Evolutionary conservation across 2,113 vertebrate species (phyloP), one percentile per base, ranked within the genome.

Genomic region (Conger conger): DNA sequence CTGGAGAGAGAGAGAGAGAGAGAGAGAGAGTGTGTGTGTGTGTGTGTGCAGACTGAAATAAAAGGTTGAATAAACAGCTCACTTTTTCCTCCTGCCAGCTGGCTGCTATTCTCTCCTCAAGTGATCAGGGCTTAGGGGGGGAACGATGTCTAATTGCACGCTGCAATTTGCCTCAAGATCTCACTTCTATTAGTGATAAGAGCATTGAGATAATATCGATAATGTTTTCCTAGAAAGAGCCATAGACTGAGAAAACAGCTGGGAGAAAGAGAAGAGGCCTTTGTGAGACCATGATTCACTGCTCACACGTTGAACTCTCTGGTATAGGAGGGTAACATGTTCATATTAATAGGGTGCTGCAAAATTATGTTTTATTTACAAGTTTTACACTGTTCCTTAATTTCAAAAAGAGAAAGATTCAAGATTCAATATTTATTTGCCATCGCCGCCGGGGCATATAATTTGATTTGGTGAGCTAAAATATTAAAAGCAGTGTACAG

Each of bases 231-330:
- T 82, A 88, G 86, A 80, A 86, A 87, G 86, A 86, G 89, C 88
- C 83, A 79, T 81, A 88, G 87, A 90, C 89, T 86, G 88, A 91
- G 87, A 90, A 87, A 84, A 87, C 90, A 91, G 87, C 90, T 91
- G 90, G 20, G 20, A 27, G 57, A 63, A 63, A 63, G 57, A 27
- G 27, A 63, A 27, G 57, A 63, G 57, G 57, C 57, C 57, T 27
- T 63, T 23, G 57, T 63, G 57, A 63, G 27, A 18, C 3, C 4
- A 3, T 63, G 57, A 63, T 63, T 63, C 27, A 63, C 57, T 63
- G 57, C 57, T 63, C 23, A 1, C 23, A 27, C 57, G 1, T 11
- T 63, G 0, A 23, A 63, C 57, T 63, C 20, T 27, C 5, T 27
- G 23, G 57, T 23, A 63, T 27, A 23, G 57, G 18, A 27, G 57